These are phyloP conservation scores for Ennomos quercinarius DNA, from an alignment of 2,888 invertebrate genomes.

Conservation along the genomic window DNA sequence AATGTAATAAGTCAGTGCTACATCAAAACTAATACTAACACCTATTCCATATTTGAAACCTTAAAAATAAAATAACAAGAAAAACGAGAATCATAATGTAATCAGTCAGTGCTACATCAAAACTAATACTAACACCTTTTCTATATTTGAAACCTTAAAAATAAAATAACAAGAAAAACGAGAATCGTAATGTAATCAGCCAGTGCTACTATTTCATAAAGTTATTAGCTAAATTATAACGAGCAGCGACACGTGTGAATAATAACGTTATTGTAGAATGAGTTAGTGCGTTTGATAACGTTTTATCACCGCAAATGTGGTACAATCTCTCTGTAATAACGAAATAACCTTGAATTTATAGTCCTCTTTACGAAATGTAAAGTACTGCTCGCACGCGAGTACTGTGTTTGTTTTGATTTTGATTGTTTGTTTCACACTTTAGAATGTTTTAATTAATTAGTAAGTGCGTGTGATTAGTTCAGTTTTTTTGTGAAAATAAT, in stretches of 20 bases:
- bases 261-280: slow-evolving; percentile 65
- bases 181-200: too few species aligned
- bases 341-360: slow-evolving; percentile 80
- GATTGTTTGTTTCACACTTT: slow-evolving; percentile 21
- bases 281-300: slow-evolving; percentile 70
- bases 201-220: slow-evolving; percentile 13
- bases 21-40: too few species aligned
- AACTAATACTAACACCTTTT: too few species aligned
- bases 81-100: too few species aligned
- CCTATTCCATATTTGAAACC: too few species aligned
- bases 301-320: slow-evolving; percentile 75
- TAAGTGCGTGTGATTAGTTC: slow-evolving; percentile 3
- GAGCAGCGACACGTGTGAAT: slow-evolving; percentile 57
- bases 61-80: too few species aligned
- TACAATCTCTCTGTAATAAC: slow-evolving; percentile 78
- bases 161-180: too few species aligned
- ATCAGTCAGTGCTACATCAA: too few species aligned
- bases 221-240: slow-evolving; percentile 21
- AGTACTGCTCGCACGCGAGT: slow-evolving; percentile 59
- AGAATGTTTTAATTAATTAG: slow-evolving; percentile 4
- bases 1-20: too few species aligned
- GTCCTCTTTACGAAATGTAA: slow-evolving; percentile 75
- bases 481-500: neutral
- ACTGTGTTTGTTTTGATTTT: slow-evolving; percentile 10
- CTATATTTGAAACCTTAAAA: too few species aligned